These are phyloP conservation scores for Alectura lathami DNA, from an alignment of 2,113 vertebrate genomes.

Conservation along the genomic window DNA sequence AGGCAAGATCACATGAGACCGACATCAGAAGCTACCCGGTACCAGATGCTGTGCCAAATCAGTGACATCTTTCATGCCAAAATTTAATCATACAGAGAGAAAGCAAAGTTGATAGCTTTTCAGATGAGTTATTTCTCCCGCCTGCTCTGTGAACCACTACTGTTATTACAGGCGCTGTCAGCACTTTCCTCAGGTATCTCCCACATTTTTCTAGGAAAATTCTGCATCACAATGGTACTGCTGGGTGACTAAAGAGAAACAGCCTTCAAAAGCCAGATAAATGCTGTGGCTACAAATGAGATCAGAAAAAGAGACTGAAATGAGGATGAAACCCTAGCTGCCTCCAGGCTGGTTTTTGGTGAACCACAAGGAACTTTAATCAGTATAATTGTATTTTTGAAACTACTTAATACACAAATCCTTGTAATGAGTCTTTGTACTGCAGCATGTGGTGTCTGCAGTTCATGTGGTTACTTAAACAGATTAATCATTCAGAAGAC, in stretches of 20 bases:
- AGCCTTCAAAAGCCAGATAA: constrained; percentile 10
- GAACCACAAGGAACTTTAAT: constrained; percentile 51
- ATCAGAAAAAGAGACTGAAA: constrained; percentile 35
- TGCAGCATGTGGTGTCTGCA: not conserved
- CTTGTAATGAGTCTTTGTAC: constrained; percentile 34
- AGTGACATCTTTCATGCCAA: not conserved
- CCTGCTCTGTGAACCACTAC: not conserved
- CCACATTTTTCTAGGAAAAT: constrained; percentile 2
- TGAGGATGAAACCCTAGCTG: constrained; percentile 11
- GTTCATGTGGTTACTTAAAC: constrained; percentile 47
- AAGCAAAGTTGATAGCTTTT: not conserved
- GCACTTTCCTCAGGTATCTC: not conserved
- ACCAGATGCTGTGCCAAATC: not conserved
- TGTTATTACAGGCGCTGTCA: not conserved
- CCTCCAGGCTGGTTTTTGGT: constrained; percentile 34
- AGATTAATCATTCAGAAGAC: constrained; percentile 16
- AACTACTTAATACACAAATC: constrained; percentile 42
- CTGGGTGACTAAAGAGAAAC: constrained; percentile 5
- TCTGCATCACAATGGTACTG: not conserved
- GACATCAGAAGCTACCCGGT: not conserved
- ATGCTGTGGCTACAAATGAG: constrained; percentile 7
- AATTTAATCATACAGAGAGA: not conserved
- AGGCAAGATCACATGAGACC: not conserved
- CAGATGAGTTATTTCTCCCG: not conserved
- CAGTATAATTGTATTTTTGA: constrained; percentile 42